Evolutionary conservation across 1,140 invertebrate species (phyloP), one percentile per base, ranked within the genome.

Genomic region (Tetramorium simillimum): DNA sequence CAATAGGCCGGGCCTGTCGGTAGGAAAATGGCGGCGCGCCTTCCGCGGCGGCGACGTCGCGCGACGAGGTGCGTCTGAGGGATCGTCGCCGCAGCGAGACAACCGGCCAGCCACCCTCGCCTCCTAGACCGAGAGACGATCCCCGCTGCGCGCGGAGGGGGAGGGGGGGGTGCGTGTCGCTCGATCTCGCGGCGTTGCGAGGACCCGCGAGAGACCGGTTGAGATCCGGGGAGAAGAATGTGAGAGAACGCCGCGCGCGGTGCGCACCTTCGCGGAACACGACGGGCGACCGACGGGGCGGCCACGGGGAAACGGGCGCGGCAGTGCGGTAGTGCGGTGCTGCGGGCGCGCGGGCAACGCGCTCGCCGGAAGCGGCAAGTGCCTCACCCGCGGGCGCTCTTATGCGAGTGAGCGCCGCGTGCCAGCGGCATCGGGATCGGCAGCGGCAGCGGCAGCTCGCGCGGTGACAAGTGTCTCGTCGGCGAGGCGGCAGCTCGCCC

Each of bases 11-110:
- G 89, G 88, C 75, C 89, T 87, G 84, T 90, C 89, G 82, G 78
- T 89, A 90, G 86, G 89, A 90, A 90, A 90, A 90, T 90, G 89
- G 89, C 89, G 89, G 88, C 89, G 76, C 60, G 88, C 73, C 85
- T 89, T 78, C 51, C 80, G 86, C 73, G 85, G 76, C 49, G 88
- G 78, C 78, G 88, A 87, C 69, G 78, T 87, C 65, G 56, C 51
- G 33, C 76, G 40, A 78, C 60, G 69, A 46, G 12, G 37, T 40
- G 46, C 24, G 14, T 37, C 24, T 84, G 56, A 84, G n/a, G 43
- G 12, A 75, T 73, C 12, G 53, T 0, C 16, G 40, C 4, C 12
- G 43, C 33, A 33, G 33, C 33, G 33, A 33, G 33, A 33, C 33
- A 33, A 33, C 33, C 33, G 33, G 33, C 33, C 33, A 33, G 33